These are phyloP conservation scores for Anomalospiza imberbis DNA, from an alignment of 2,797 vertebrate genomes.

Conservation along the genomic window DNA sequence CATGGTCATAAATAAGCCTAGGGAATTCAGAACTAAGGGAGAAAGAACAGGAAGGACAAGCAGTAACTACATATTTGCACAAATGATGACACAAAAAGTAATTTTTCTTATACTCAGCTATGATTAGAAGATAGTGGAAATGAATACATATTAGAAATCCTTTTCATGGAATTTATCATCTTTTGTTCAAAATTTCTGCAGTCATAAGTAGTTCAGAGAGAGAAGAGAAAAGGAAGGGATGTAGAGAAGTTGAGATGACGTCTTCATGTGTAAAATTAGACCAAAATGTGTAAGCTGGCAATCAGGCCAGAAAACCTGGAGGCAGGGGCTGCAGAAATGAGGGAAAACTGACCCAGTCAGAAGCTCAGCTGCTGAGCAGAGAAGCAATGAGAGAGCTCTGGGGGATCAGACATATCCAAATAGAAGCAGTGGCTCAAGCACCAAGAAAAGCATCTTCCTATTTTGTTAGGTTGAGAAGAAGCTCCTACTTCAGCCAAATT, in stretches of 20 bases:
- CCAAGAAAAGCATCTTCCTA: not conserved
- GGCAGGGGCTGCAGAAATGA: not conserved
- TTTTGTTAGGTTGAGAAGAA: not conserved
- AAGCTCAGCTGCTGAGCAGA: not conserved
- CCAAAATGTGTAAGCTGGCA: not conserved
- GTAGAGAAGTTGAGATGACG: not conserved
- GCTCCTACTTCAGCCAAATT: rapidly evolving
- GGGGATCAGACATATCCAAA: not conserved
- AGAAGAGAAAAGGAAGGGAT: not conserved
- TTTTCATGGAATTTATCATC: not conserved
- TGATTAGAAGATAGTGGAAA: not conserved
- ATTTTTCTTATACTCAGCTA: not conserved
- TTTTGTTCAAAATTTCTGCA: not conserved
- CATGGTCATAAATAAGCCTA: not conserved
- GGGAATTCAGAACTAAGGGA: not conserved
- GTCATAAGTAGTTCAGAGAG: not conserved
- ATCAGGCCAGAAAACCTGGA: not conserved
- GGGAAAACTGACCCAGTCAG: not conserved
- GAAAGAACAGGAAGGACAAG: not conserved
- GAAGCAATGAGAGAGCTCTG: not conserved
- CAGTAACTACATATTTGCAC: not conserved
- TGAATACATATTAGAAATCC: rapidly evolving
- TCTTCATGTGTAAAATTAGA: not conserved
- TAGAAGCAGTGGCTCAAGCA: rapidly evolving
- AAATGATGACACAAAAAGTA: rapidly evolving